A percentile compares a stretch with the other conserved stretches of the same genome.
Evolutionary conservation across 2,888 invertebrate species (phyloP).

Genomic region (Acronicta aceris): DNA sequence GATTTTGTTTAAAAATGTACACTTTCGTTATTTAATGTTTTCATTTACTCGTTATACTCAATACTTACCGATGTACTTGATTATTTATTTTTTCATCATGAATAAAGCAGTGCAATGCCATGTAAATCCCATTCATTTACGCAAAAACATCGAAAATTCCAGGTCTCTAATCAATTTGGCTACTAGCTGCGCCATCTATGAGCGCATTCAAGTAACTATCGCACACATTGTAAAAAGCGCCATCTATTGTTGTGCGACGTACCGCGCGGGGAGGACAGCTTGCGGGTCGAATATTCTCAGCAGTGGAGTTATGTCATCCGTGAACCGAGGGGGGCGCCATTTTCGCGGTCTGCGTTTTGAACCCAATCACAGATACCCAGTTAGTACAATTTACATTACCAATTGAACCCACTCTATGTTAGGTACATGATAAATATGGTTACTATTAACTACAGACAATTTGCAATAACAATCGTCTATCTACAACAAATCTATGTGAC

Average conservation of each 20-base stretch:
- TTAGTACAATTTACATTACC: slow-evolving; percentile 63
- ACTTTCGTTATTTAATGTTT: slow-evolving; percentile 26
- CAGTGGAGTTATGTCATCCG: slow-evolving; percentile 93
- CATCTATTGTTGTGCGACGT: slow-evolving; percentile 85
- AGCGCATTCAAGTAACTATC: slow-evolving; percentile 68
- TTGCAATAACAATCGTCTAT: slow-evolving; percentile 51
- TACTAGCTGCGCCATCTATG: slow-evolving; percentile 77
- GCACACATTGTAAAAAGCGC: slow-evolving; percentile 80
- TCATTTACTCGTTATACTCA: slow-evolving; percentile 24
- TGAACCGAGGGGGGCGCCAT: slow-evolving; percentile 95
- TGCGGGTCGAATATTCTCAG: slow-evolving; percentile 94
- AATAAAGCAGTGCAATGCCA: slow-evolving; percentile 63
- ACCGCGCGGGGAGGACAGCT: slow-evolving; percentile 88
- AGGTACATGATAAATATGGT: slow-evolving; percentile 60
- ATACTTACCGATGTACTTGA: slow-evolving; percentile 47
- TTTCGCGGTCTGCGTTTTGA: slow-evolving; percentile 91
- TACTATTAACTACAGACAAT: slow-evolving; percentile 62
- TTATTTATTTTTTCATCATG: slow-evolving; percentile 28
- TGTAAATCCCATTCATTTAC: slow-evolving; percentile 37
- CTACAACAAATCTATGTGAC: slow-evolving; percentile 61
- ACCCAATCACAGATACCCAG: slow-evolving; percentile 72
- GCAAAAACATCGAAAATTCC: slow-evolving; percentile 41
- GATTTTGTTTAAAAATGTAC: slow-evolving; percentile 44
- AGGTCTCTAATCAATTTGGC: slow-evolving; percentile 30
- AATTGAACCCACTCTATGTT: slow-evolving; percentile 58